Evolutionary conservation across 2,113 vertebrate genomes (phyloP), one percentile per base, ranked within the genome.

Genomic region (Lophura nycthemera): DNA sequence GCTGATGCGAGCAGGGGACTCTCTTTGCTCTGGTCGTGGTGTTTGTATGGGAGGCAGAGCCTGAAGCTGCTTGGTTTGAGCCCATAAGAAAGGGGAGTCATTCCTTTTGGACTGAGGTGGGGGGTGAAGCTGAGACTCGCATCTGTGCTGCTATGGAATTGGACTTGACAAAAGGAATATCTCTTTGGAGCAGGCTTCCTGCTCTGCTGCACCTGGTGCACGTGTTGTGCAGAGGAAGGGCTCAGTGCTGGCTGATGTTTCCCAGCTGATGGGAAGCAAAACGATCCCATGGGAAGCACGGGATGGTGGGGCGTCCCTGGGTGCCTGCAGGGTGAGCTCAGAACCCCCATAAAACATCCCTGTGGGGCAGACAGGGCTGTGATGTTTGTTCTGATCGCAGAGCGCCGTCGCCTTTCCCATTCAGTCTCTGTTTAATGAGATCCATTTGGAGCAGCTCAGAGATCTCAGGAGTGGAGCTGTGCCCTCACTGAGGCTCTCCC

Each of bases 401-500:
- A 30, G 29, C 8, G 29, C 54, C 29, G 54, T 30, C 9, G 32
- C 25, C 25, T n/a, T 32, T 59, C 32, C 5, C 18, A 19, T 27
- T 56, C 16, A 4, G 15, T 17, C 8, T 30, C 29, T 10, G 15
- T 17, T 29, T 54, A 16, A 54, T 16, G 52, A 30, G 52, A 30
- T 57, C 56, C 17, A 11, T 32, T 45, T 13, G 6, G 47, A 24
- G 25, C 13, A 3, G 4, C 34, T n/a, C 27, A 40, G 47, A 48
- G 4, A 8, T 11, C 50, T 40, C 3, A 1, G 36, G 14, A 27
- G 4, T 11, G 38, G 27, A 45, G 25, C 38, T 20, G 24, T 6
- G 7, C n/a, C 47, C 7, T 14, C 2, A 0, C 11, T 3, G 18
- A n/a, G 18, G 56, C 56, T 19, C 56, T n/a, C 11, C 18, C 30